Evolutionary conservation across 2,888 invertebrate genomes (phyloP), one percentile per base, ranked within the genome.

Genomic region (Drosophila atroscutellata): DNA sequence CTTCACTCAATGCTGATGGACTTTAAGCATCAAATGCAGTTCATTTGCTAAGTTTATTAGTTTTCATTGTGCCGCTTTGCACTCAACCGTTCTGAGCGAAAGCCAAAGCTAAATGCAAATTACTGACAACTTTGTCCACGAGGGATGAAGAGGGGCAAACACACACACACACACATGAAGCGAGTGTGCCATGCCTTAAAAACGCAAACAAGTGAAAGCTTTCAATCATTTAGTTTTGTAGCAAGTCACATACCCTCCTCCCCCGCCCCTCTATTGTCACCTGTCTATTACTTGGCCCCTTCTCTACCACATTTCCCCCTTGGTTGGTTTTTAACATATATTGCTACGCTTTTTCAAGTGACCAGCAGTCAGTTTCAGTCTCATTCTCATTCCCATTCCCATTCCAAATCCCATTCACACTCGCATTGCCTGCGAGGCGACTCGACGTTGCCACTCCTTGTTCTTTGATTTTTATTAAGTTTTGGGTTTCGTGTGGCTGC

Each of bases 391-490:
- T 18, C 32, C n/a, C 36, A 9, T 28, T 15, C 28, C 50, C 18
- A 15, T 49, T 28, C 45, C 6, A 6, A 34, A 34, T 34, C 8
- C 37, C 8, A 24, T 45, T 45, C 7, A 24, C 51, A 32, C n/a
- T 52, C 52, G 6, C 18, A 24, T 37, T 55, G 55, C 55, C 55
- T n/a, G 37, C 55, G 39, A 56, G 26, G 50, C 50, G 28, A 42
- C 57, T 57, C 70, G 57, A 63, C 45, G 56, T 58, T 51, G 90
- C 86, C 85, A 89, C 85, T 87, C 85, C 85, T 85, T 77, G 88
- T 80, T 90, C 86, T 85, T 84, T 84, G 84, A 84, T 84, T 84
- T 87, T 81, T 67, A 89, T 85, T 81, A 77, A 89, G 84, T 89
- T 83, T 86, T 80, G 76, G 71, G 75, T 82, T 83, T 81, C 81